Evolutionary conservation across 2,113 vertebrate species (phyloP).

Genomic region (Gracilinanus agilis): DNA sequence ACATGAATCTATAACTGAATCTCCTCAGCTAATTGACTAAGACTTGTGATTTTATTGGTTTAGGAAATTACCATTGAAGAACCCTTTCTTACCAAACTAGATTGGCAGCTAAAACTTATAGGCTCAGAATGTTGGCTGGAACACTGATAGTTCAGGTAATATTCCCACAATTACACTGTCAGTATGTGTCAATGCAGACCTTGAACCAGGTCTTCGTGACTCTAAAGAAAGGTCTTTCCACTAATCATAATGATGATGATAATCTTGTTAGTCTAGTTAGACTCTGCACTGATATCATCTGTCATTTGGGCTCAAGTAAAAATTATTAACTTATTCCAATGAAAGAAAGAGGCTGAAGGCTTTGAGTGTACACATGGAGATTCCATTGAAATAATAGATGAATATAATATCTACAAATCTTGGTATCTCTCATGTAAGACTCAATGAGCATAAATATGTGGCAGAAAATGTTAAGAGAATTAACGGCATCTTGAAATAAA

Average conservation of each 20-base stretch:
- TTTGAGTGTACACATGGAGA: not conserved
- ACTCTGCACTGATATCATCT: not conserved
- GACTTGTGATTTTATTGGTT: not conserved
- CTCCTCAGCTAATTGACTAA: not conserved
- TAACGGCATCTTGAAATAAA: not conserved
- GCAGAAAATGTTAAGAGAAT: not conserved
- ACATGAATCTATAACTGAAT: conserved; percentile 54
- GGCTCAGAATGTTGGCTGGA: not conserved
- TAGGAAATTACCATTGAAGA: not conserved
- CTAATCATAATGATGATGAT: not conserved
- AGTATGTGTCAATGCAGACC: not conserved
- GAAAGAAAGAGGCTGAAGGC: not conserved
- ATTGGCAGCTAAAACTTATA: not conserved
- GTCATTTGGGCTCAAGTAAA: not conserved
- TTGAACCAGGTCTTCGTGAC: not conserved
- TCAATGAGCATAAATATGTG: not conserved
- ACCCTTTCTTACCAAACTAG: not conserved
- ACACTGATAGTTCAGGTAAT: not conserved
- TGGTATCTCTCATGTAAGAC: not conserved
- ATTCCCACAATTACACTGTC: not conserved
- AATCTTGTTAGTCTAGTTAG: not conserved
- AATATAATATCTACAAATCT: not conserved
- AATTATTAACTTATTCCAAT: not conserved
- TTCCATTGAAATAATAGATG: not conserved
- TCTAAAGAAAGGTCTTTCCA: not conserved